Conservation (phyloP, 2,888 invertebrate genomes). For the Netelia inedita region DNA sequence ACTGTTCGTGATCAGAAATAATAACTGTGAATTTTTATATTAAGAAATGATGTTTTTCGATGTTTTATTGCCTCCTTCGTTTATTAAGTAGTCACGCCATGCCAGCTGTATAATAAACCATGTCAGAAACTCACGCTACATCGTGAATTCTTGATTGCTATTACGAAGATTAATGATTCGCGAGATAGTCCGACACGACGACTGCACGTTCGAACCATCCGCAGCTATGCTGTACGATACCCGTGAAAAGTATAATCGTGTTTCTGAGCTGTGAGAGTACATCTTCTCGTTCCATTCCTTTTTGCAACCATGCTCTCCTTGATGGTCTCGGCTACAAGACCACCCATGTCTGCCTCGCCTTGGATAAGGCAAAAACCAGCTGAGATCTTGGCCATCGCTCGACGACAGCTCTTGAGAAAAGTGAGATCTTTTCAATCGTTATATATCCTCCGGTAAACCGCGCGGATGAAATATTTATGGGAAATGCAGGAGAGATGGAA, state of each 20-base stretch:
- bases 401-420: slow-evolving; percentile 19
- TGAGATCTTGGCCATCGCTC: slow-evolving; percentile 30
- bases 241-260: slow-evolving; percentile 11
- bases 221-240: not conserved
- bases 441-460: too few species aligned
- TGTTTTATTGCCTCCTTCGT: too few species aligned
- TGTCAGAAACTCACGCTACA: slow-evolving; percentile 21
- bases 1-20: too few species aligned
- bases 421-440: slow-evolving; percentile 38
- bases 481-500: too few species aligned
- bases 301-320: not conserved
- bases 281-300: not conserved
- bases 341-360: slow-evolving; percentile 8
- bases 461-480: too few species aligned
- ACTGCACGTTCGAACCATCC: not conserved
- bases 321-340: not conserved
- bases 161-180: slow-evolving; percentile 38
- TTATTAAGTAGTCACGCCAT: too few species aligned
- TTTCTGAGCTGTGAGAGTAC: slow-evolving; percentile 20
- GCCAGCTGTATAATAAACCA: not conserved
- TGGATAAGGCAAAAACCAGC: slow-evolving; percentile 30
- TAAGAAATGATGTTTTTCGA: too few species aligned
- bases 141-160: slow-evolving; percentile 1
- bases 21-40: too few species aligned
- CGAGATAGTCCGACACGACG: slow-evolving; percentile 21